Base-by-base conservation (phyloP, 2,113 vertebrate species). In the Chaenocephalus aceratus region DNA sequence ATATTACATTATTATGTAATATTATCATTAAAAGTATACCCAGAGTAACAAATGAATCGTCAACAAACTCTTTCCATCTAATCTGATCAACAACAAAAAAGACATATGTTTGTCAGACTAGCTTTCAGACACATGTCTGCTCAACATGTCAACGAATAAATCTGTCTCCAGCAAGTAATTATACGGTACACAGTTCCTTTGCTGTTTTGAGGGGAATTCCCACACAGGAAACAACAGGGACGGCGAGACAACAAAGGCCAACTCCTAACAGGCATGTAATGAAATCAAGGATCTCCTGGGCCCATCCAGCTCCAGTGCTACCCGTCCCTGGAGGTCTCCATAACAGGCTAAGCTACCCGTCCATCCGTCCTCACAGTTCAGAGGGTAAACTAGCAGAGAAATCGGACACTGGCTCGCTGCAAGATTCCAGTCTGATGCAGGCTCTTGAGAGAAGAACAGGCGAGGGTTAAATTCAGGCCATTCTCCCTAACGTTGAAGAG, bases 321-420 rank as follows among this genome's bases (percentile, higher is more conserved):
- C 54, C 63, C 77, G 34, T 91, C 89, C 89, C 89, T 58, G 66
- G 89, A 90, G 87, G 71, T 83, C 77, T 78, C 14, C 44, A 83
- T 83, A 79, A 89, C 81, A 85, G 86, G 70, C 65, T 75, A 59
- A 86, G 86, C 83, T 88, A 36, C 64, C 84, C 84, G 51, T 88
- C 89, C 84, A 83, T 92, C 92, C 77, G 21, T 88, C 91, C 88
- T 76, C 89, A 88, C 86, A 54, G 91, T 90, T 91, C 89, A 90
- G 79, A 90, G 91, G 90, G 71, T 88, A 91, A 92, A 91, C 92
- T 63, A 92, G 83, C 82, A 69, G 80, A 64, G 93, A 92, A 92
- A 94, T 79, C 6, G 34, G 89, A 94, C 89, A 91, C 93, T 79
- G 65, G 77, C 72, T 56, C 21, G 21, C 75, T 51, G 72, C 12